Percentiles rank a stretch among this genome's conserved stretches.
Conservation (phyloP, 2,797 vertebrate species). For the Aselliscus stoliczkanus region DNA sequence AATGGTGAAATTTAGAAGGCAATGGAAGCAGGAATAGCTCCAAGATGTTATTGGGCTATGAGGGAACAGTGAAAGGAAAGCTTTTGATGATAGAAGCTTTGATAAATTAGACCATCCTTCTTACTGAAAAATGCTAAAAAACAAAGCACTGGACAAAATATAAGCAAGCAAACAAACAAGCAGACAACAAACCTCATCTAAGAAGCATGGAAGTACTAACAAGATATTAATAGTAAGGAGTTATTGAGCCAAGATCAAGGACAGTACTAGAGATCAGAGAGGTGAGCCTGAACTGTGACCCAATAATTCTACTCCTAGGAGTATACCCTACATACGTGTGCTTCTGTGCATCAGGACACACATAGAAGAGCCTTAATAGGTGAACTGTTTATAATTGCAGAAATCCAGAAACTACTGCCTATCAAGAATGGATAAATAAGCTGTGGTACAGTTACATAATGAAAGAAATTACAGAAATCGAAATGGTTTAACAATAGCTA, state of each 20-base stretch:
- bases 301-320: not conserved
- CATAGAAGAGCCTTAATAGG: not conserved
- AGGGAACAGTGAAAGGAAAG: not conserved
- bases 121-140: not conserved
- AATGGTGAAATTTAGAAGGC: not conserved
- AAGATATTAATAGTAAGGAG: not conserved
- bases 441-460: not conserved
- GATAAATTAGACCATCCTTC: not conserved
- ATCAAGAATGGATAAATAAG: not conserved
- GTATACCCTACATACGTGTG: not conserved
- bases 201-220: not conserved
- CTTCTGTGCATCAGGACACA: not conserved
- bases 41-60: not conserved
- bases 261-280: not conserved
- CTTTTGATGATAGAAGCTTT: not conserved
- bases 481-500: not conserved
- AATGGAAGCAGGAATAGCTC: not conserved
- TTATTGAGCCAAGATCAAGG: not conserved
- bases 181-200: not conserved
- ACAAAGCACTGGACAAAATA: not conserved
- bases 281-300: not conserved
- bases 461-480: not conserved
- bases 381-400: not conserved
- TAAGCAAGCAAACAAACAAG: not conserved
- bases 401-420: not conserved